Evolutionary conservation across 2,113 vertebrate genomes (phyloP).

Genomic region (Microtus richardsoni): DNA sequence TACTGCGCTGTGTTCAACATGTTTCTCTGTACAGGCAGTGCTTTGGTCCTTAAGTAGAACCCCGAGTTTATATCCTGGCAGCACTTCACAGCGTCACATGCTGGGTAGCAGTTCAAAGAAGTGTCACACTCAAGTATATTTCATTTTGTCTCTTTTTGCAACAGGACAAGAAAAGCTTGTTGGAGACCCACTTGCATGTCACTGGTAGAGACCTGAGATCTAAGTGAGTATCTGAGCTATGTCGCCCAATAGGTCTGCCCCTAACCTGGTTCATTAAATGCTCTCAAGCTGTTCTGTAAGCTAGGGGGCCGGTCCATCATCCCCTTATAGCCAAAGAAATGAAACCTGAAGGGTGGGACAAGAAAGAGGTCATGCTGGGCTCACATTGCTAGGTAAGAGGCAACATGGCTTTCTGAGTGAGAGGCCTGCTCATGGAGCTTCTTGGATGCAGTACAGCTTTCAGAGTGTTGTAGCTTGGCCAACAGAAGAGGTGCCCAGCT

Average conservation of each 20-base stretch:
- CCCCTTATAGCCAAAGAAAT: background rate
- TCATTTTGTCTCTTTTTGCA: conserved; percentile 51
- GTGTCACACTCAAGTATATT: background rate
- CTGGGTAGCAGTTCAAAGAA: background rate
- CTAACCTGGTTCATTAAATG: fast-evolving
- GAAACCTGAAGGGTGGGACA: background rate
- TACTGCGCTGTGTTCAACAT: background rate
- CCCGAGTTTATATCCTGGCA: background rate
- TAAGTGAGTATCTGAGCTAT: conserved; percentile 86
- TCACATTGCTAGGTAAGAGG: background rate
- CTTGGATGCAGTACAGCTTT: background rate
- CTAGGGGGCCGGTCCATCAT: fast-evolving
- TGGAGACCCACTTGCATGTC: conserved; percentile 93
- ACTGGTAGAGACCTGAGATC: conserved; percentile 91
- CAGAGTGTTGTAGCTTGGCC: background rate
- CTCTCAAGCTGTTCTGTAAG: fast-evolving
- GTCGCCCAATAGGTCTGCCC: background rate
- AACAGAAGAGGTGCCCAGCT: too few species aligned
- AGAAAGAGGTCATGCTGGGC: background rate
- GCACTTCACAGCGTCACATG: background rate
- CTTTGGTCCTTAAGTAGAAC: background rate
- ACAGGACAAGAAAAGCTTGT: conserved; percentile 86
- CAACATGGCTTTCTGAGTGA: background rate
- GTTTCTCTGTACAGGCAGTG: fast-evolving
- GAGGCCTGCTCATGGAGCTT: background rate